Conservation (phyloP, 2,113 vertebrate species). For the Aptenodytes forsteri region DNA sequence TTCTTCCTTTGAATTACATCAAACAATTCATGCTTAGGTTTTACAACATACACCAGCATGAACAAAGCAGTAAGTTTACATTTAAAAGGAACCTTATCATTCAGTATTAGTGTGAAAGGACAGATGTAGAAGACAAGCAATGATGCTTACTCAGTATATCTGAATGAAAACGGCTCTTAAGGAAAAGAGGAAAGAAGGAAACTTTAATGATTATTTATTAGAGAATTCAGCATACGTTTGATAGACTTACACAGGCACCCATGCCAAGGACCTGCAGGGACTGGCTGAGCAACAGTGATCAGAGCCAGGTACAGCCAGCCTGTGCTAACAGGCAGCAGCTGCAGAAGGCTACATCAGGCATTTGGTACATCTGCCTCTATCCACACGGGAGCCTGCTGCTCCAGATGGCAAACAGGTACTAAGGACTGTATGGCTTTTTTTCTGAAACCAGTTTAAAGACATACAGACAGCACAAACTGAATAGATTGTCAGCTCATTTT, state of each 20-base stretch:
- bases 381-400: neutral
- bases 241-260: neutral
- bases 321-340: neutral
- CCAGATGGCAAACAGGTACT: constrained; percentile 34
- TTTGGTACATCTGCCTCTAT: neutral
- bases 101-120: neutral
- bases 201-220: neutral
- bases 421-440: neutral
- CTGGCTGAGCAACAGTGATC: neutral
- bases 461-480: neutral
- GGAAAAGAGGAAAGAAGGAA: neutral
- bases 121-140: neutral
- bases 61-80: neutral
- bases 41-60: accelerated
- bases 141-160: accelerated
- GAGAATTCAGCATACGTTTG: neutral
- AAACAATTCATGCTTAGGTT: neutral
- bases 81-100: neutral
- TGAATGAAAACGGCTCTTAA: neutral
- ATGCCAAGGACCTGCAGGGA: neutral
- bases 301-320: neutral
- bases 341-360: neutral
- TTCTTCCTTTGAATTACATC: neutral
- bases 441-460: neutral
- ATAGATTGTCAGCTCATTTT: neutral